phyloP scores from a whole-genome alignment of 1,140 invertebrate species.

The Arion vulgaris region DNA sequence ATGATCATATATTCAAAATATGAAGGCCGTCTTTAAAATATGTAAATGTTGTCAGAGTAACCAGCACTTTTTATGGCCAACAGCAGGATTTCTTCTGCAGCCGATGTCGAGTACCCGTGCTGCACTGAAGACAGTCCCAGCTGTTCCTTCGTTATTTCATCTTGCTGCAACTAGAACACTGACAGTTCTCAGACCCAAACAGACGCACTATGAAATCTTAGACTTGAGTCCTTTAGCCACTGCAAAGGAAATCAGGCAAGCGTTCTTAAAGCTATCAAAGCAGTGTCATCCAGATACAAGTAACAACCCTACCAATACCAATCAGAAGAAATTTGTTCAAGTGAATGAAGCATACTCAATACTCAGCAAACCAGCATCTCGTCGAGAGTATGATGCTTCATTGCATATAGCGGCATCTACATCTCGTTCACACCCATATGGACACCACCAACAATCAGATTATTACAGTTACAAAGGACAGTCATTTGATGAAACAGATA shows the following conservation, averaged over 20 bases:
- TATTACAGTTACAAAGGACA: neutral
- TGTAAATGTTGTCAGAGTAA: neutral
- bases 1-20: too few species aligned
- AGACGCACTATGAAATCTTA: slow-evolving; percentile 16
- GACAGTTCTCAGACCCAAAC: neutral
- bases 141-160: neutral
- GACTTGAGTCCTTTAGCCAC: slow-evolving; percentile 6
- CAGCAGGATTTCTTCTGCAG: too few species aligned
- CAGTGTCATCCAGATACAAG: slow-evolving; percentile 22
- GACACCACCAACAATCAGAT: neutral
- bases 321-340: slow-evolving; percentile 28
- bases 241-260: slow-evolving; percentile 15
- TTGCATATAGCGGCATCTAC: slow-evolving; percentile 9
- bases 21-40: neutral
- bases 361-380: slow-evolving; percentile 1
- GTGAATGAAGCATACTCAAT: slow-evolving; percentile 28
- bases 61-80: neutral
- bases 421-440: neutral
- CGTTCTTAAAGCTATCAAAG: slow-evolving; percentile 23
- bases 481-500: neutral
- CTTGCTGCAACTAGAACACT: neutral
- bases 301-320: neutral
- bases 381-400: slow-evolving; percentile 17
- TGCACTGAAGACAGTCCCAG: too few species aligned
- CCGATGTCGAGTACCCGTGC: too few species aligned